phyloP scores from a whole-genome alignment of 2,113 vertebrate genomes.

The Agelaius tricolor region DNA sequence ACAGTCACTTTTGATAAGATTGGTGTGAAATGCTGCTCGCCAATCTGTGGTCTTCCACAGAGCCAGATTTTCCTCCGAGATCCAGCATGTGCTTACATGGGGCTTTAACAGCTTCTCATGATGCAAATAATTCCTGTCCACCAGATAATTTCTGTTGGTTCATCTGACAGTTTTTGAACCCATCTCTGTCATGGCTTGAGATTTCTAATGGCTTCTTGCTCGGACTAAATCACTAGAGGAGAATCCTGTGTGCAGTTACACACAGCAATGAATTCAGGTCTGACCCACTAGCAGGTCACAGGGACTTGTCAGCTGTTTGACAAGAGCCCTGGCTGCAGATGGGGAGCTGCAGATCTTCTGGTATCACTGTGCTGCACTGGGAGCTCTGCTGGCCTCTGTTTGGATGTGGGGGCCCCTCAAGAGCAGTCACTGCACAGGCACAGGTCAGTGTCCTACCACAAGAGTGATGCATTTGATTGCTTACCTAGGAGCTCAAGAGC shows the following conservation, averaged over 20 bases:
- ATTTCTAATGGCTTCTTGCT: neutral
- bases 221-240: fast-evolving
- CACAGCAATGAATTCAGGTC: neutral
- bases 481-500: neutral
- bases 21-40: neutral
- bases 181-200: neutral
- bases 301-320: neutral
- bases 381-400: neutral
- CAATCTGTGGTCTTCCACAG: neutral
- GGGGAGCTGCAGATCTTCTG: neutral
- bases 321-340: neutral
- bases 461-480: neutral
- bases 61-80: neutral
- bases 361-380: neutral
- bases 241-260: neutral
- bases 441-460: neutral
- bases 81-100: neutral
- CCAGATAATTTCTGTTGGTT: neutral
- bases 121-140: neutral
- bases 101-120: neutral
- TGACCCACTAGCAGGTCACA: neutral
- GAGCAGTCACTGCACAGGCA: neutral
- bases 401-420: neutral
- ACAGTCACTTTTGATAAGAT: neutral
- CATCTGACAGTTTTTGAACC: neutral